A percentile compares a stretch with the other conserved stretches of the same genome.
Evolutionary conservation across 2,113 vertebrate species (phyloP).

Genomic region (Xyrauchen texanus): DNA sequence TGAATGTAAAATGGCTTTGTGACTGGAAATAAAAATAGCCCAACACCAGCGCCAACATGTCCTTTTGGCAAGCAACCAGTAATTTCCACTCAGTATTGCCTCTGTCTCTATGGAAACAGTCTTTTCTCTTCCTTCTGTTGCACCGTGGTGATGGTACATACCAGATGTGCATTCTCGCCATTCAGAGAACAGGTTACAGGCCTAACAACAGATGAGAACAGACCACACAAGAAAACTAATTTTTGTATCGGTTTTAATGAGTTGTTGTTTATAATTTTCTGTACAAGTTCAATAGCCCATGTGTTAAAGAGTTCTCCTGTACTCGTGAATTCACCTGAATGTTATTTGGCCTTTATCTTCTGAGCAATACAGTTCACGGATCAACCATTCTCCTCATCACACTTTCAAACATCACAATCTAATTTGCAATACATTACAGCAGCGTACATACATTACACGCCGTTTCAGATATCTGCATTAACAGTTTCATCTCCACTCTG

Average conservation of each 20-base stretch:
- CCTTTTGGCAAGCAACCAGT: neutral
- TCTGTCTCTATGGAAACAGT: constrained; percentile 27
- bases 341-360: constrained; percentile 46
- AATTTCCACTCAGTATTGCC: neutral
- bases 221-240: neutral
- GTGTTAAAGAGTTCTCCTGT: constrained; percentile 37
- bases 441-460: neutral
- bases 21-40: constrained; percentile 12
- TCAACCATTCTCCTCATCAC: constrained; percentile 15
- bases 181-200: neutral
- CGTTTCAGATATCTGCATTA: neutral
- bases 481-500: neutral
- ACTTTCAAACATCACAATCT: neutral
- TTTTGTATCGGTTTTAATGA: constrained; percentile 69
- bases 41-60: neutral
- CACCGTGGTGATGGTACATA: neutral
- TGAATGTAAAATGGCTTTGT: neutral
- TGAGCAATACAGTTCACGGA: constrained; percentile 28
- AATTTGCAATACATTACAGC: neutral
- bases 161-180: neutral
- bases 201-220: neutral
- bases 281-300: constrained; percentile 64
- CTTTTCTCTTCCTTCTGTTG: neutral
- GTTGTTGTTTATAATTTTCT: constrained; percentile 68
- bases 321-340: constrained; percentile 62